Base-by-base conservation (phyloP, 2,113 vertebrate species). In the Lepisosteus osseus region DNA sequence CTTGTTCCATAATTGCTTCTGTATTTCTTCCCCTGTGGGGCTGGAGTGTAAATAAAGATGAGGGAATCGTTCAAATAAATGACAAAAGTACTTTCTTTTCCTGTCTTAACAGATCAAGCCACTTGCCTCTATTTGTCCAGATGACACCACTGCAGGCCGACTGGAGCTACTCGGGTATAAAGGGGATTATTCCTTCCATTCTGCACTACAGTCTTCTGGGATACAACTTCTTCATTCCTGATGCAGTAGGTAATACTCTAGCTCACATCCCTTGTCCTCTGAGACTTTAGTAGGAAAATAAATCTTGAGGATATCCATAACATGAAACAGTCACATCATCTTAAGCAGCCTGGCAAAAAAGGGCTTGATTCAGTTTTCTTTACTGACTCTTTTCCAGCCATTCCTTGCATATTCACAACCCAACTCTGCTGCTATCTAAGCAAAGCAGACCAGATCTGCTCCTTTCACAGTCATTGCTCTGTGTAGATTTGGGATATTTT, bases 171-270 rank as follows among this genome's bases (percentile, higher is more conserved):
- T 78, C 85, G 0, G 95, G 95, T 15, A 87, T 97, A 65, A 95
- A 90, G 86, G 95, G 93, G 14, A 74, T 97, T 61, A 92, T 96
- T 81, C 95, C 95, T 74, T 93, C 94, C 0, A 83, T 93, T 82
- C 88, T 97, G 80, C 95, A 95, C 88, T 91, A 95, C 86, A 92
- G 94, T 81, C 90, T 97, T 76, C 75, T 96, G 86, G 95, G 95
- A 81, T 96, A 96, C 90, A 94, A 91, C 85, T 96, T 96, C 89
- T 92, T 97, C 90, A 93, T 97, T 90, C 94, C 95, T 0, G 95
- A 96, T 75, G 88, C 90, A 83, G 91, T 96, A 80, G 95, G 95
- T 96, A 94, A 93, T 87, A 74, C 63, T 68, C 80, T 70, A 77
- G 68, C 69, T 72, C 5, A 41, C 73, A 62, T 59, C 72, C 47